Conservation (phyloP, 2,797 vertebrate genomes). For the Spinus pinus region DNA sequence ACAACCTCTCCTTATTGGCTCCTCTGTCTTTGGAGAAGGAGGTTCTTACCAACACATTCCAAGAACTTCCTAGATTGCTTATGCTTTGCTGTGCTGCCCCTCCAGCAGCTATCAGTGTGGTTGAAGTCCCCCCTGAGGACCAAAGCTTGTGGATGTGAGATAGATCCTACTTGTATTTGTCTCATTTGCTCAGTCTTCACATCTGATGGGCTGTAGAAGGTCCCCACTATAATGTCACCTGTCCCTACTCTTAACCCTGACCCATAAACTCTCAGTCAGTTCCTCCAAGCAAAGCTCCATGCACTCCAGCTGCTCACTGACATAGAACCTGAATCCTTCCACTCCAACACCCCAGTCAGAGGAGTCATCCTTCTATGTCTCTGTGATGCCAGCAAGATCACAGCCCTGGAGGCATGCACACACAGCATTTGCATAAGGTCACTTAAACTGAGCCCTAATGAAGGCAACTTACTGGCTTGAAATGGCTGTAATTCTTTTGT, state of each 20-base stretch:
- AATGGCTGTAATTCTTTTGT: neutral
- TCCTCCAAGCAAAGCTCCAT: fast-evolving
- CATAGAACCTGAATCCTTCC: neutral
- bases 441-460: neutral
- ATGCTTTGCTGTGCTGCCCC: neutral
- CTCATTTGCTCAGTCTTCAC: neutral
- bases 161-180: neutral
- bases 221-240: neutral
- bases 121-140: neutral
- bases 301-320: neutral
- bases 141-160: neutral
- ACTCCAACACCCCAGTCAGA: neutral
- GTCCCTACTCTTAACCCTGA: neutral
- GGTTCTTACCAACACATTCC: neutral
- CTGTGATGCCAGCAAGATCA: neutral
- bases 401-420: neutral
- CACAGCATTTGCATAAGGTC: neutral
- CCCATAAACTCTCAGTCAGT: neutral
- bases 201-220: neutral
- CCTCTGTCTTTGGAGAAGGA: neutral
- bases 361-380: neutral
- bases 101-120: neutral
- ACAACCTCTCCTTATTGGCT: neutral
- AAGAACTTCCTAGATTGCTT: neutral
- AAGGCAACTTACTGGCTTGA: neutral